Base-by-base conservation (phyloP, 2,888 invertebrate species). In the Coleophora deauratella region DNA sequence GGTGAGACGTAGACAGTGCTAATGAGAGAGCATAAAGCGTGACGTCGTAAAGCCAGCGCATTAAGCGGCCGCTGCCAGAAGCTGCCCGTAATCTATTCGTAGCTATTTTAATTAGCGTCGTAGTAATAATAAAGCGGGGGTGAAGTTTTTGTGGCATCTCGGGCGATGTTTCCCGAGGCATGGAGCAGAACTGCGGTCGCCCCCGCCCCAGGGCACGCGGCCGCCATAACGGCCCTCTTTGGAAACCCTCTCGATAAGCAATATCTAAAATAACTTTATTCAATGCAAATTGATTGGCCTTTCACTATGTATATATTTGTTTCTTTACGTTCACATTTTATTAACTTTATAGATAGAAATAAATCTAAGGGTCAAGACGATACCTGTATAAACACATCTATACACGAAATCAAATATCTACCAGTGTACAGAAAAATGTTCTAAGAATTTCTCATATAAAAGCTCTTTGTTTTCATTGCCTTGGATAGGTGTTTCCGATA, bases 41-140 rank as follows among this genome's bases (percentile, higher is more conserved):
- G 74, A 77, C 78, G 78, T 77, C 82, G 73, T 82, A 82, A 82
- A 81, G 75, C 68, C 72, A 72, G 71, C 66, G 73, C 80, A 81
- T 81, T 82, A 82, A 79, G 74, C 73, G 64, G 67, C 58, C 69
- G 63, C 68, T 65, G 77, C 76, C 78, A 79, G 78, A 75, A 81
- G 76, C 74, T 76, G 75, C 66, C 72, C 70, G 74, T 80, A 75
- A 81, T 81, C 81, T 84, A 81, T 80, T 78, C 77, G 69, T 65
- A 77, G 77, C 75, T 80, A 79, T 84, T 81, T 82, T 82, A 82
- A 82, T 82, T 84, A 80, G 78, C 79, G 74, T 75, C 70, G 69
- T 72, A 76, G 73, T 72, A 73, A 79, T 77, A 79, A 79, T 73
- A 76, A 72, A 74, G 72, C 66, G 69, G 55, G 72, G 21, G 71